Conservation (phyloP, 30 jellyfish, hydroid and myxozoan species). For the Aurelia sp. region DNA sequence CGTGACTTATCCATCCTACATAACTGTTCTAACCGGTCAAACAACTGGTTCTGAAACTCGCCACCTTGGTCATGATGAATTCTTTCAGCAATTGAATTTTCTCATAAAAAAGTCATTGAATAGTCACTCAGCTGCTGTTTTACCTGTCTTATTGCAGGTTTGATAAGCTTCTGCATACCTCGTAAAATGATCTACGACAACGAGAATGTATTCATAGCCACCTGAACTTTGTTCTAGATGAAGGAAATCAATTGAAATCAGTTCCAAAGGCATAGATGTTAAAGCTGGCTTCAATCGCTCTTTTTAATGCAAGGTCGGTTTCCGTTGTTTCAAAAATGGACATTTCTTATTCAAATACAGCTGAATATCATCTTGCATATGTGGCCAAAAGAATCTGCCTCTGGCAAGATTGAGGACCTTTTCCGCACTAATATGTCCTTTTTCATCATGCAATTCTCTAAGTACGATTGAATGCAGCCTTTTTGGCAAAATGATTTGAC, state of each 20-base stretch:
- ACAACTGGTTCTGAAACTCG: no score
- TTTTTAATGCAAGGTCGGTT: conserved; percentile 10
- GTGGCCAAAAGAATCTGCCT: no score
- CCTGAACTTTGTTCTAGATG: conserved; percentile 30
- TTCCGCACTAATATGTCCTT: no score
- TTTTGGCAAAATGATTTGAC: conserved; percentile 5
- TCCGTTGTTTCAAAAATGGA: conserved; percentile 34
- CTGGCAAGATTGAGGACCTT: no score
- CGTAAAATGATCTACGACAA: conserved; percentile 45
- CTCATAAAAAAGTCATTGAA: conserved; percentile 31
- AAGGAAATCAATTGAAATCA: conserved; percentile 37
- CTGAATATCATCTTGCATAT: conserved; percentile 26
- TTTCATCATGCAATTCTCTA: no score
- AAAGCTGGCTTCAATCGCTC: conserved; percentile 29
- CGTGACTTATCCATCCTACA: no score
- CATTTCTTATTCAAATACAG: conserved; percentile 7
- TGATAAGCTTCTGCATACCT: conserved; percentile 35
- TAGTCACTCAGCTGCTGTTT: conserved; percentile 46
- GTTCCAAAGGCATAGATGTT: conserved; percentile 35
- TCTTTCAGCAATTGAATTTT: no score
- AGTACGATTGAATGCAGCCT: no score
- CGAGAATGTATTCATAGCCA: conserved; percentile 30
- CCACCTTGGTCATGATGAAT: no score
- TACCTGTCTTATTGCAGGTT: conserved; percentile 49
- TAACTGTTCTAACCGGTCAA: no score